Percentiles rank a stretch among this genome's conserved stretches.
phyloP scores from a whole-genome alignment of 2,888 invertebrate species.

The Pimpla rufipes region DNA sequence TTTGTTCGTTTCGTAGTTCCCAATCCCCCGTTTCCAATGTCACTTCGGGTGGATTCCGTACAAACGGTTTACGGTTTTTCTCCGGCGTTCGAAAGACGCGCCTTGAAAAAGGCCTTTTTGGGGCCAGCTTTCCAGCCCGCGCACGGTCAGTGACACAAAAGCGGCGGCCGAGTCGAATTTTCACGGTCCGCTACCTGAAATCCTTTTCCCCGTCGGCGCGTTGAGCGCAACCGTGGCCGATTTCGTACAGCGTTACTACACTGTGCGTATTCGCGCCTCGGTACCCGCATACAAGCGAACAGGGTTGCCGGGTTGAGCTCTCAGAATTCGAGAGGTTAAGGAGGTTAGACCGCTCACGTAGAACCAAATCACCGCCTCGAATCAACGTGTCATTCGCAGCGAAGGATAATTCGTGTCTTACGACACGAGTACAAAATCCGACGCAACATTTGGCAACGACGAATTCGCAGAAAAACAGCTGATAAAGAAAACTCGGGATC shows the following conservation, averaged over 20 bases:
- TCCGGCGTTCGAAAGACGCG: background rate
- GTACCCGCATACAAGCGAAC: background rate
- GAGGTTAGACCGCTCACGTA: background rate
- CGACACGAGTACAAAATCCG: too few relatives aligned
- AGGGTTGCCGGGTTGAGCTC: background rate
- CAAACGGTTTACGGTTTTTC: slow-evolving; percentile 4
- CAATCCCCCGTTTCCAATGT: background rate
- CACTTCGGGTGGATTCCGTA: background rate
- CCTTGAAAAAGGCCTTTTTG: slow-evolving; percentile 19
- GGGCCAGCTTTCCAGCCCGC: slow-evolving; percentile 52
- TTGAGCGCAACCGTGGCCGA: slow-evolving; percentile 61
- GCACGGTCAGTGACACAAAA: slow-evolving; percentile 65
- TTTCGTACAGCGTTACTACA: slow-evolving; percentile 59
- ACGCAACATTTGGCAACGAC: too few relatives aligned
- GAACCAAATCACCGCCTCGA: too few relatives aligned
- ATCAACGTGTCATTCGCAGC: background rate
- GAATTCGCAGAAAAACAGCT: too few relatives aligned
- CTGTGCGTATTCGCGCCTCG: slow-evolving; percentile 50
- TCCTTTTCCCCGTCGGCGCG: slow-evolving; percentile 35
- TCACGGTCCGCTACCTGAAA: slow-evolving; percentile 58
- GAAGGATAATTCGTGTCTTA: background rate
- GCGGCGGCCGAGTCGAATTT: slow-evolving; percentile 62
- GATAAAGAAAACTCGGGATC: too few relatives aligned
- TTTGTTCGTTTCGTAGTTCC: too few relatives aligned
- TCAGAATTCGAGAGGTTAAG: slow-evolving; percentile 15